Base-by-base conservation (phyloP, 2,113 vertebrate species). In the Gallinago jamesoni region DNA sequence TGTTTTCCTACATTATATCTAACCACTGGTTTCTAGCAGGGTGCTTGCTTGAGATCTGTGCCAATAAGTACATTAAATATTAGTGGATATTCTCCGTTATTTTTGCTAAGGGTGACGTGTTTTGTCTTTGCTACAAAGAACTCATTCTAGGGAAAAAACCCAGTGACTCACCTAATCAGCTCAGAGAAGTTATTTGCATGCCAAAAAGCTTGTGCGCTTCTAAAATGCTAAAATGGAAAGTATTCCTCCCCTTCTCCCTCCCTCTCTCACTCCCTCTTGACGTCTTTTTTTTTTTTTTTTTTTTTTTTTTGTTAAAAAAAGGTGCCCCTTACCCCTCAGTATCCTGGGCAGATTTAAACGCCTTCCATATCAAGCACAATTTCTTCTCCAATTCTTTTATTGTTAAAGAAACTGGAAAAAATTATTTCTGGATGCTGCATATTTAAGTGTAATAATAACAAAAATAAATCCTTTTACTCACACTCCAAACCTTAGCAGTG, bases 161-260 rank as follows among this genome's bases (percentile, higher is more conserved):
- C 62, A 69, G 25, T 89, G 91, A 95, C 83, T 96, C 89, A 96
- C 84, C 83, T 85, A n/a, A 93, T 93, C 41, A 41, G 70, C 35
- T 62, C 63, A 43, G 72, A 50, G 75, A 92, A 94, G 55, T 64
- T 89, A 69, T 96, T 97, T 92, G 75, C 77, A 48, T 68, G 89
- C 85, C 56, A 87, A 84, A 62, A 59, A 92, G 35, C 69, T 48
- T 23, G 5, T 41, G 81, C 41, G 20, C 43, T 80, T 91, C 10
- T 91, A 72, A 97, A 96, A 86, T 73, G 56, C 62, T 95, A 57
- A 69, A 63, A 79, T 72, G 20, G 17, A 47, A 85, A 64, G 31
- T 68, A 8, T 76, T 82, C 33, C 11, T 78, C 55, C 63, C 20
- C 5, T 69, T 56, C 21, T 67, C 23, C 14, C 21, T 67, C 23